Base-by-base conservation (phyloP, 2,888 invertebrate species). In the Ochropleura leucogaster region DNA sequence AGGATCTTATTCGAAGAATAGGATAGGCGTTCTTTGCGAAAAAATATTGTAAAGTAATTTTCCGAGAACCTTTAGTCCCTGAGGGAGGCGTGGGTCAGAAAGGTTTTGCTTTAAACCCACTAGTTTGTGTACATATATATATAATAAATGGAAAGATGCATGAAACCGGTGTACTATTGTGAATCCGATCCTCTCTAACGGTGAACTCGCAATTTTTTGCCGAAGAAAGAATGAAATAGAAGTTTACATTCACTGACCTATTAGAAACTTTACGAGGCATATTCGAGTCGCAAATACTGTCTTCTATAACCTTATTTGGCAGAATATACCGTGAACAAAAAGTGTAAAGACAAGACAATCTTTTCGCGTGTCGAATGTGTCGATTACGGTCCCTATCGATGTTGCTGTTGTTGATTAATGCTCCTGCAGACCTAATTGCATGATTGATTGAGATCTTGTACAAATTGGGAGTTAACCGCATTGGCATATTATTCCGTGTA, bases 131-230 rank as follows among this genome's bases (percentile, higher is more conserved):
- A 44, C 6, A 20, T 65, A 53, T 46, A 60, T 20, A 51, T 30
- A 9, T n/a, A n/a, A n/a, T n/a, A n/a, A n/a, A n/a, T n/a, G n/a
- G n/a, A n/a, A n/a, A n/a, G 12, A n/a, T 44, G 3, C 30, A 72
- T 63, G 12, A 72, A 80, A 18, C 44, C n/a, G 42, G 30, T 66
- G 18, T 53, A 53, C 40, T 72, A 47, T 72, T 64, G 30, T 79
- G 42, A 49, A 18, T 47, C 42, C 47, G 64, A 60, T 73, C 51
- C 5, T 72, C n/a, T 49, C 30, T 40, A 40, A 30, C 42, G 74
- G 60, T 49, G 9, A 12, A 18, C 65, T 80, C 79, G 9, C 40
- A 46, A 42, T 64, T 65, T 80, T 55, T 46, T 65, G 59, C 40
- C 6, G 9, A 12, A 30, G 55, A 49, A 72, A 79, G 14, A 51